Conservation (phyloP, 1,140 invertebrate species). For the Drosophila albomicans region DNA sequence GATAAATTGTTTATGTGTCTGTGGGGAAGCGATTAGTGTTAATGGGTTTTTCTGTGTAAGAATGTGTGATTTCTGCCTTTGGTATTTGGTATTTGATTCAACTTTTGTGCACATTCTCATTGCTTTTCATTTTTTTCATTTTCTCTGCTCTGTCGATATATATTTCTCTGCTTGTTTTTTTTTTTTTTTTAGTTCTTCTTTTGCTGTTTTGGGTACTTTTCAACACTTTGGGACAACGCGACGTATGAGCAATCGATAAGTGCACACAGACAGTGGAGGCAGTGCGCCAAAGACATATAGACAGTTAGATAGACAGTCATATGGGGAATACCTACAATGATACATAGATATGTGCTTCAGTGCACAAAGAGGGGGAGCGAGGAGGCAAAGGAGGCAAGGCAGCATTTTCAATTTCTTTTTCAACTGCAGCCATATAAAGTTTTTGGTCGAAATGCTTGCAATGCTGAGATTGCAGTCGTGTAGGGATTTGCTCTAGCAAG, state of each 20-base stretch:
- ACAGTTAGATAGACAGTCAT: slow-evolving; percentile 78
- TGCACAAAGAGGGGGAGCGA: not conserved
- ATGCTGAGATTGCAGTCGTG: slow-evolving; percentile 73
- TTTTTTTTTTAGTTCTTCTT: slow-evolving; percentile 22
- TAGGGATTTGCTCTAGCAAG: slow-evolving; percentile 53
- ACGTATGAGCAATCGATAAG: slow-evolving; percentile 79
- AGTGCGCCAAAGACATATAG: slow-evolving; percentile 38
- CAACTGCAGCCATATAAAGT: slow-evolving; percentile 73
- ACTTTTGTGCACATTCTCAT: slow-evolving; percentile 64
- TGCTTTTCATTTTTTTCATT: slow-evolving; percentile 35
- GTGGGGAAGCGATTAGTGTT: slow-evolving; percentile 83
- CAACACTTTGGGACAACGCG: slow-evolving; percentile 64
- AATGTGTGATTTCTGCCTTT: slow-evolving; percentile 76
- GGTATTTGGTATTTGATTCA: slow-evolving; percentile 76
- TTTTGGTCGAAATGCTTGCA: slow-evolving; percentile 64
- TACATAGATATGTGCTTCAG: slow-evolving; percentile 30
- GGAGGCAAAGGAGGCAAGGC: slow-evolving; percentile 1
- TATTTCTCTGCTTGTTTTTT: slow-evolving; percentile 30
- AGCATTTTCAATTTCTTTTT: slow-evolving; percentile 79
- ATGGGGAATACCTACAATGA: slow-evolving; percentile 65
- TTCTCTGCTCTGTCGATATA: slow-evolving; percentile 17
- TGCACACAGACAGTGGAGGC: slow-evolving; percentile 58
- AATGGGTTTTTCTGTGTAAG: slow-evolving; percentile 71
- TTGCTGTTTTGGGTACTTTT: slow-evolving; percentile 34
- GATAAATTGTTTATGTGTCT: slow-evolving; percentile 84